Base-by-base conservation (phyloP, 2,797 vertebrate genomes). In the Sorex maritimensis region DNA sequence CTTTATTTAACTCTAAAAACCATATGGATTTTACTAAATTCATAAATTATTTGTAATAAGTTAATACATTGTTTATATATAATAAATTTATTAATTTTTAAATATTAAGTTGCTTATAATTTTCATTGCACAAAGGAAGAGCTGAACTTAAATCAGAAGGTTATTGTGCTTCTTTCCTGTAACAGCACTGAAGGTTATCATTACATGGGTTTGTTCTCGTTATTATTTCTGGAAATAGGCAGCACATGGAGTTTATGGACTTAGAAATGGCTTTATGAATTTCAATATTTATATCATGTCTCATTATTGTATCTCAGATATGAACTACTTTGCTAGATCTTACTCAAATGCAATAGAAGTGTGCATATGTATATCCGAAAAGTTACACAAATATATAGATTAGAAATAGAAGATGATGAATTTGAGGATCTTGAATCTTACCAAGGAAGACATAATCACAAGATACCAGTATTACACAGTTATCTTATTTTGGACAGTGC, bases 61-160 rank as follows among this genome's bases (percentile, higher is more conserved):
- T 61, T 61, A 61, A 61, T 19, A 61, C 15, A 6, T 61, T 61
- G 21, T 61, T 52, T 52, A 52, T 52, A 52, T 52, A 52, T 52
- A 52, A 61, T 61, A 61, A 61, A 6, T 44, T 44, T 44, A 44
- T 61, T 61, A 61, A 61, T 61, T 61, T 61, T 21, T 61, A 61
- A 23, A 46, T 34, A 26, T 74, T 74, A 63, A 75, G 41, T 91
- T 89, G 46, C 30, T 81, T 79, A 19, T 7, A 41, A 55, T 73
- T 81, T 94, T 91, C 85, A 1, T 15, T 63, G 10, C 14, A 55
- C 52, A 68, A 69, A 91, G 21, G 75, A 81, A 71, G 63, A 71
- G 24, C n/a, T 14, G 46, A 21, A 58, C 79, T 72, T 78, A 81
- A 81, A 14, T 65, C 34, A 75, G 34, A 81, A 85, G 44, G 67